These are phyloP conservation scores for Apis laboriosa DNA, from an alignment of 1,140 invertebrate genomes.

Conservation along the genomic window DNA sequence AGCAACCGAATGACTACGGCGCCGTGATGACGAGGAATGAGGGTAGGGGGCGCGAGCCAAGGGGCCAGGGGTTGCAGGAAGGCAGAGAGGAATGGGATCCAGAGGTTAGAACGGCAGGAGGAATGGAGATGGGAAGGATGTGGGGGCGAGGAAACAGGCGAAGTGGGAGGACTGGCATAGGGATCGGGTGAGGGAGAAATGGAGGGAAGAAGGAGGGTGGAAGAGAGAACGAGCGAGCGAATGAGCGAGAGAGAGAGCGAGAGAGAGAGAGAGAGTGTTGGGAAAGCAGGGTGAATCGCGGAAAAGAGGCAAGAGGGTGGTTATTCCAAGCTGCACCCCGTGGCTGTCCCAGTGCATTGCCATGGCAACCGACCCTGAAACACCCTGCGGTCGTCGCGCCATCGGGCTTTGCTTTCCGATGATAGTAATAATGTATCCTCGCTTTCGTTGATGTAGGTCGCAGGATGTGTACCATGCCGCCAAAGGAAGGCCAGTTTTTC, in stretches of 20 bases:
- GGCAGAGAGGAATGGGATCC: conserved; percentile 10
- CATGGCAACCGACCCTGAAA: conserved; percentile 74
- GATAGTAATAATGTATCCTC: conserved; percentile 74
- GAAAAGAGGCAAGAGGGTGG: conserved; percentile 68
- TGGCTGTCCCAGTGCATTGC: conserved; percentile 65
- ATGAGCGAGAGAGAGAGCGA: conserved; percentile 18
- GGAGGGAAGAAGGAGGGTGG: not conserved
- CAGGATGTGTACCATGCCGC: conserved; percentile 54
- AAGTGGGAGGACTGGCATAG: not conserved
- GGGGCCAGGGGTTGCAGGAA: conserved; percentile 8
- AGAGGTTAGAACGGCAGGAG: conserved; percentile 4
- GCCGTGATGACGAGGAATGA: not conserved
- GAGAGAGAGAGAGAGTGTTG: conserved; percentile 16
- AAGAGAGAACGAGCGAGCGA: conserved; percentile 15
- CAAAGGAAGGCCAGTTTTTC: conserved; percentile 2
- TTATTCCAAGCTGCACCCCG: conserved; percentile 68
- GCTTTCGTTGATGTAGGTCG: conserved; percentile 72
- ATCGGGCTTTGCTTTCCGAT: conserved; percentile 74
- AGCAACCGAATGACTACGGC: conserved; percentile 19
- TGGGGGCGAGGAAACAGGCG: not conserved
- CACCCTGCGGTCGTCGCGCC: conserved; percentile 68
- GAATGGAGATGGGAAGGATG: conserved; percentile 8
- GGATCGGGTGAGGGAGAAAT: not conserved
- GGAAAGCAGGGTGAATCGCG: conserved; percentile 51
- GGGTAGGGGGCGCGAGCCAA: not conserved